These are phyloP conservation scores for Tanytarsus gracilentus DNA, from an alignment of 2,888 invertebrate genomes.

Conservation along the genomic window DNA sequence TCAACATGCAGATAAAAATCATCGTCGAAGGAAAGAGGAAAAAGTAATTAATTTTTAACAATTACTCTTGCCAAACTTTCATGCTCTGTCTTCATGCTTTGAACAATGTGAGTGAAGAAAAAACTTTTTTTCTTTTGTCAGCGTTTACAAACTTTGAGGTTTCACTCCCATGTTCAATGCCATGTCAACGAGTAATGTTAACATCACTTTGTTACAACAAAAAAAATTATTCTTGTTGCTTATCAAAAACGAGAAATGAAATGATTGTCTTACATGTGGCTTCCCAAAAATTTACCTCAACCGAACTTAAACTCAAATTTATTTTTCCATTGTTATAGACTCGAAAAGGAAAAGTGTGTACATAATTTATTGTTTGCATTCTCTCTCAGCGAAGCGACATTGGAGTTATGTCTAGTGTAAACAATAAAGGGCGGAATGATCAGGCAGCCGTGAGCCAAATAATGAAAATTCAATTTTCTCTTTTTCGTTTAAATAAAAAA, in stretches of 20 bases:
- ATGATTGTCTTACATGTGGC: conserved; percentile 11
- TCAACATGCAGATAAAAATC: background rate
- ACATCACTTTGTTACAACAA: background rate
- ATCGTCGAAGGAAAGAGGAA: background rate
- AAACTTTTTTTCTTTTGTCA: background rate
- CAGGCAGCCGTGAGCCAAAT: background rate
- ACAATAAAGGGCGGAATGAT: conserved; percentile 20
- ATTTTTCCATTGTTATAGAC: background rate
- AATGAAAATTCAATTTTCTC: conserved; percentile 25
- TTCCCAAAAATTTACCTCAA: background rate
- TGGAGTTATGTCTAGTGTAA: conserved; percentile 17
- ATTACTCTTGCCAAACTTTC: background rate
- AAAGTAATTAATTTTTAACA: conserved; percentile 26
- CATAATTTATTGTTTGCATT: conserved; percentile 26
- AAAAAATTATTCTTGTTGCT: conserved; percentile 4
- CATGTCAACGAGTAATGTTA: background rate
- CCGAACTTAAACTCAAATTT: background rate
- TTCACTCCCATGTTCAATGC: background rate
- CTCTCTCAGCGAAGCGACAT: conserved; percentile 1
- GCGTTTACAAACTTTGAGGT: conserved; percentile 1
- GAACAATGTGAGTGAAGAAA: too few species aligned
- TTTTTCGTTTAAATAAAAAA: background rate
- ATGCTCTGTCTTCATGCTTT: too few species aligned
- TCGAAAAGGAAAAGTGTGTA: background rate
- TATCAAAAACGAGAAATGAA: background rate